Conservation (phyloP, 2,113 vertebrate genomes). For the Origma solitaria region DNA sequence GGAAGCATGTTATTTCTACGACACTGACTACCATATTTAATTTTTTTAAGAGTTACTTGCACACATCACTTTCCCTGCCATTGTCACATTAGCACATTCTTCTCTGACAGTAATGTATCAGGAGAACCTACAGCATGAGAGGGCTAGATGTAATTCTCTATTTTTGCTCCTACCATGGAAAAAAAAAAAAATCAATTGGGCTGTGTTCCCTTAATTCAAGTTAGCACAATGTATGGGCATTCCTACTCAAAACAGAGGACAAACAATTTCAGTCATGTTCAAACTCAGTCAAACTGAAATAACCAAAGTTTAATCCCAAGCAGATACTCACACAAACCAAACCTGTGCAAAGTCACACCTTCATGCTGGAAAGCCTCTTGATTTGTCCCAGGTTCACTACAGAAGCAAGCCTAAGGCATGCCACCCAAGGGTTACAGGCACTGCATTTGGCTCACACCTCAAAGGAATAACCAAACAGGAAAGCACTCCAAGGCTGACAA, state of each 20-base stretch:
- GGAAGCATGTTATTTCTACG: not conserved
- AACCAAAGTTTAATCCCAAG: not conserved
- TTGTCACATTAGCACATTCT: not conserved
- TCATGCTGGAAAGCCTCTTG: not conserved
- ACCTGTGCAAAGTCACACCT: not conserved
- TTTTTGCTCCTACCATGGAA: not conserved
- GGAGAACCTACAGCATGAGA: not conserved
- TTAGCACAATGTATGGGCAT: not conserved
- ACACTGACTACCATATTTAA: not conserved
- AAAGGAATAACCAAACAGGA: not conserved
- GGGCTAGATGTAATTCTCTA: not conserved
- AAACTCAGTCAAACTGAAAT: not conserved
- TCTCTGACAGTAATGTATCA: not conserved
- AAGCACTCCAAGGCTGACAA: not conserved
- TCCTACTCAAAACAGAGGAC: not conserved
- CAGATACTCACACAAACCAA: not conserved
- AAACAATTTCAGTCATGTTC: not conserved
- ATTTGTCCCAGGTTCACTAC: not conserved
- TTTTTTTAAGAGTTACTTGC: not conserved
- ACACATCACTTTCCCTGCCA: not conserved
- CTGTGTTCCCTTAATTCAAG: not conserved
- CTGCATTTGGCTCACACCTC: not conserved
- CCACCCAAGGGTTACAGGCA: not conserved
- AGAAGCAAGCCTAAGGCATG: not conserved
- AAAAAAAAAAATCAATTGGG: not conserved